Evolutionary conservation across 2,113 vertebrate species (phyloP).

Genomic region (Phoxinus phoxinus): DNA sequence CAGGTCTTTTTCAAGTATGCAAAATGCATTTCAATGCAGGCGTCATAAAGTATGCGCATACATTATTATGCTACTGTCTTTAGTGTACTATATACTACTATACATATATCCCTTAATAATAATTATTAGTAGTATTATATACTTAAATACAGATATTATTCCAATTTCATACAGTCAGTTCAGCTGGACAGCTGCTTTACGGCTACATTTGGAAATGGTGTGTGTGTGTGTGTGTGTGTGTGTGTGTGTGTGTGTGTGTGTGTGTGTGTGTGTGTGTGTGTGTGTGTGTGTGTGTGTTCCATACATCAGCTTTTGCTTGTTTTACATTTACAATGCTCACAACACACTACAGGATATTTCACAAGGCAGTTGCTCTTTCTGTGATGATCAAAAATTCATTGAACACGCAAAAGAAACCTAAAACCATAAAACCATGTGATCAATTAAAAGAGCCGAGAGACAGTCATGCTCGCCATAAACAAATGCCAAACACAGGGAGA

Average conservation of each 20-base stretch:
- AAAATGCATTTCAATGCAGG: not conserved
- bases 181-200: too few species aligned
- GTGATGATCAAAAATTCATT: not conserved
- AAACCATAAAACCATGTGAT: not conserved
- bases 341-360: not conserved
- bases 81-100: too few species aligned
- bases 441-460: constrained; percentile 2
- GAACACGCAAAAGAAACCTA: not conserved
- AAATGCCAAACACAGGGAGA: not conserved
- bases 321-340: not conserved
- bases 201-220: too few species aligned
- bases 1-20: not conserved
- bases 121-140: too few species aligned
- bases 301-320: too few species aligned
- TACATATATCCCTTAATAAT: too few species aligned
- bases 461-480: not conserved
- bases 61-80: not conserved
- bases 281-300: too few species aligned
- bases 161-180: too few species aligned
- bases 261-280: too few species aligned
- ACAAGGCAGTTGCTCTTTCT: not conserved
- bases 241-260: too few species aligned
- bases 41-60: not conserved
- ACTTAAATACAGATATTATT: too few species aligned
- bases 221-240: too few species aligned